Conservation (phyloP, 1,140 invertebrate species). For the Vollenhovia emeryi region DNA sequence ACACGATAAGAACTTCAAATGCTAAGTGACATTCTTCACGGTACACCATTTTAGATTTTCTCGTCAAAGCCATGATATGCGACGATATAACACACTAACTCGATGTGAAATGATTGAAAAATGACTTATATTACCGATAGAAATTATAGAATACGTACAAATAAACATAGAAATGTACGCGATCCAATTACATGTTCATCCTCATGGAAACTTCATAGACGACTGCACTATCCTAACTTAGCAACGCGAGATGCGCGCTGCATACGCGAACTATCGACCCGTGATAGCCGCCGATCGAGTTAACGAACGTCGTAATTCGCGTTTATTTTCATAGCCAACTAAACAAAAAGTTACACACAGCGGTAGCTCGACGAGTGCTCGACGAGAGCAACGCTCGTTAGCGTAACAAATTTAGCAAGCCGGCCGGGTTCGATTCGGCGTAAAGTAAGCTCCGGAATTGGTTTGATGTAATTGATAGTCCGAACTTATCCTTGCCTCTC, state of each 20-base stretch:
- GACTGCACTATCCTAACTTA: slow-evolving; percentile 27
- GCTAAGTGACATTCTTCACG: slow-evolving; percentile 6
- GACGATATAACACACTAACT: not conserved
- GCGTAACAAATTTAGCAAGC: slow-evolving; percentile 57
- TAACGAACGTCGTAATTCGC: slow-evolving; percentile 46
- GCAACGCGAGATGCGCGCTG: slow-evolving; percentile 18
- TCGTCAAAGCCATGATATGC: not conserved
- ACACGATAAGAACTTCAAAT: not conserved
- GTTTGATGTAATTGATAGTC: slow-evolving; percentile 68
- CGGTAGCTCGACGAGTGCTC: not conserved
- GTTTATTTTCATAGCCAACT: slow-evolving; percentile 43
- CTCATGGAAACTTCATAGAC: slow-evolving; percentile 17
- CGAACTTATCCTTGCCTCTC: slow-evolving; percentile 53
- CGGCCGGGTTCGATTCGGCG: slow-evolving; percentile 47
- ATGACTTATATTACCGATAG: not conserved
- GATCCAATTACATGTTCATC: slow-evolving; percentile 20
- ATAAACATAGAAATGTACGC: not conserved
- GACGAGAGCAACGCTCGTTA: slow-evolving; percentile 43
- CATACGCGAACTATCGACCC: slow-evolving; percentile 46
- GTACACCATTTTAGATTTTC: not conserved
- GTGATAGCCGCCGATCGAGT: slow-evolving; percentile 40
- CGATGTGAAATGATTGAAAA: slow-evolving; percentile 3
- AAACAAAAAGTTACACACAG: slow-evolving; percentile 39
- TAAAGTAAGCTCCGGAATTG: slow-evolving; percentile 62
- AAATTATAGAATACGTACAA: too few species aligned